Percentiles rank a stretch among this genome's conserved stretches.
Evolutionary conservation across 2,797 vertebrate genomes (phyloP).

Genomic region (Ceryle rudis): DNA sequence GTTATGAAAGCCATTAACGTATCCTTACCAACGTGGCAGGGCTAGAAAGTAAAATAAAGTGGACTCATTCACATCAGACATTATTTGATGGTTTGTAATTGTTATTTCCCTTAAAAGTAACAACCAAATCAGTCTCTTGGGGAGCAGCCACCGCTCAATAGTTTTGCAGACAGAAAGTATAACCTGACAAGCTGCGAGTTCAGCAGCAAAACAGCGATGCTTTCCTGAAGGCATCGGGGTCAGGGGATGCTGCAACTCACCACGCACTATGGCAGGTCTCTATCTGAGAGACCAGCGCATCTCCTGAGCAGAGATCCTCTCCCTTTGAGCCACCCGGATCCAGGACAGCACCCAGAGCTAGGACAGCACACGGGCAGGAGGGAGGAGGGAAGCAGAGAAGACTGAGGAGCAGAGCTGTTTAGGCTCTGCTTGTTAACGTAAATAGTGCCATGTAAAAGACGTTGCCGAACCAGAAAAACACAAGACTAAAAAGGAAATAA

Average conservation of each 20-base stretch:
- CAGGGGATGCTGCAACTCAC: neutral
- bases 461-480: neutral
- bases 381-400: neutral
- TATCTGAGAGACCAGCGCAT: neutral
- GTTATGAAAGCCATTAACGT: neutral
- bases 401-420: neutral
- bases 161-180: neutral
- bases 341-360: neutral
- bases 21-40: neutral
- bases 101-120: neutral
- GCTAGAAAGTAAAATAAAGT: neutral
- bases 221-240: neutral
- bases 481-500: neutral
- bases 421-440: neutral
- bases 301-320: neutral
- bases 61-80: neutral
- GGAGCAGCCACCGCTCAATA: accelerated
- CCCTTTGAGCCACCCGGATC: neutral
- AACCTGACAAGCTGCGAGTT: neutral
- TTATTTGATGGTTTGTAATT: neutral
- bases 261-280: neutral
- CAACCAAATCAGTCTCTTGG: neutral
- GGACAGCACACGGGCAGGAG: neutral
- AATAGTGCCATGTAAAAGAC: neutral
- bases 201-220: accelerated